Percentiles rank a stretch among this genome's conserved stretches.
These are phyloP conservation scores for Drosophila stalkeri DNA, from an alignment of 2,888 invertebrate genomes.

Conservation along the genomic window DNA sequence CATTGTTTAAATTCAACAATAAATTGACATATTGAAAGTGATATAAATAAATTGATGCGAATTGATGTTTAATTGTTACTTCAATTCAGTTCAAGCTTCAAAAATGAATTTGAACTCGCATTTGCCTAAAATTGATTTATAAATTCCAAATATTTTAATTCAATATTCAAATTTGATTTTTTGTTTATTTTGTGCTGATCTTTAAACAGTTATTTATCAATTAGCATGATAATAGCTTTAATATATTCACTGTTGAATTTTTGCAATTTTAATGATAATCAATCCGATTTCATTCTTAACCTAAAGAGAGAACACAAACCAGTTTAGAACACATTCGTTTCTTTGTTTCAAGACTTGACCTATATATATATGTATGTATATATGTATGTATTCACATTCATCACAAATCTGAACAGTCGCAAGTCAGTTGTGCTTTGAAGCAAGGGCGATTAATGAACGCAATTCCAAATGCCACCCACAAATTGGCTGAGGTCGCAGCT, in stretches of 20 bases:
- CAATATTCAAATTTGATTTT: neutral
- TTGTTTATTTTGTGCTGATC: neutral
- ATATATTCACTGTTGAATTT: neutral
- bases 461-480: conserved; percentile 35
- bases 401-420: neutral
- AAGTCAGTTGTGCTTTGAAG: neutral
- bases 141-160: neutral
- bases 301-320: neutral
- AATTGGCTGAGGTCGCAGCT: conserved; percentile 39
- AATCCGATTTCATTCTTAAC: neutral
- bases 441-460: conserved; percentile 19
- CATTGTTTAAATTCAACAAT: neutral
- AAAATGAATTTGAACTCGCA: neutral
- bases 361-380: neutral
- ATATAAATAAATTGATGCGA: conserved; percentile 7
- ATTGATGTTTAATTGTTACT: neutral
- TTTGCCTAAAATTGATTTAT: neutral
- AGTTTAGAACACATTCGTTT: neutral
- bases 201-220: neutral
- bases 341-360: conserved; percentile 13
- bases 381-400: neutral
- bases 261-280: neutral
- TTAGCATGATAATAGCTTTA: neutral
- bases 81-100: neutral
- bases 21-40: neutral